phyloP scores from a whole-genome alignment of 2,113 vertebrate genomes.

The Cinclus cinclus region DNA sequence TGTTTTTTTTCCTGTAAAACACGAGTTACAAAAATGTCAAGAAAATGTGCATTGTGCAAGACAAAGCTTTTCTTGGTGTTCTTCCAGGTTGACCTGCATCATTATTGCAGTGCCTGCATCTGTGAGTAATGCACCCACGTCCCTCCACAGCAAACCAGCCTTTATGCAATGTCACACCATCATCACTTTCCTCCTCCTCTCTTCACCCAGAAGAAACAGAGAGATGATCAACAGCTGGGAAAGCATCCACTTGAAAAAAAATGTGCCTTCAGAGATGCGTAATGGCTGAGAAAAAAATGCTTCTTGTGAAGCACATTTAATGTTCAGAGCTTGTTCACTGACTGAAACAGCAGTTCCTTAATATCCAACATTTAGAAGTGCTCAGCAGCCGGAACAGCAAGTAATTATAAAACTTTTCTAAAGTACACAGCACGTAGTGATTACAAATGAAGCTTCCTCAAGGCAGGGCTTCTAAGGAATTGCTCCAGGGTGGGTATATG shows the following conservation, averaged over 20 bases:
- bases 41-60: fast-evolving
- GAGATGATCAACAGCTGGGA: conserved; percentile 60
- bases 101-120: not conserved
- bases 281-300: conserved; percentile 43
- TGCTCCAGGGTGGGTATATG: not conserved
- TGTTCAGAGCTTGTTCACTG: conserved; percentile 30
- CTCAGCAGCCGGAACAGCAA: conserved; percentile 20
- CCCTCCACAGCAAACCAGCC: not conserved
- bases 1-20: not conserved
- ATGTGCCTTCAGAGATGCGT: conserved; percentile 56
- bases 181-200: not conserved
- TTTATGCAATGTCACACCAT: not conserved
- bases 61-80: not conserved
- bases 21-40: fast-evolving
- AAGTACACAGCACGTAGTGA: conserved; percentile 45
- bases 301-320: conserved; percentile 35
- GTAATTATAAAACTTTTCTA: conserved; percentile 29
- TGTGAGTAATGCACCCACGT: not conserved
- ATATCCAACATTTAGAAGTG: conserved; percentile 20
- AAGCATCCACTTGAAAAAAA: conserved; percentile 61
- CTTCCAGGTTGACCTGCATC: not conserved
- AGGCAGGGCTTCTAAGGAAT: conserved; percentile 15
- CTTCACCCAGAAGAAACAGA: conserved; percentile 5
- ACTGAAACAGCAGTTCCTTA: conserved; percentile 39
- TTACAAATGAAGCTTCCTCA: conserved; percentile 52